phyloP scores from a whole-genome alignment of 2,113 vertebrate species.

The Oxyruncus cristatus region DNA sequence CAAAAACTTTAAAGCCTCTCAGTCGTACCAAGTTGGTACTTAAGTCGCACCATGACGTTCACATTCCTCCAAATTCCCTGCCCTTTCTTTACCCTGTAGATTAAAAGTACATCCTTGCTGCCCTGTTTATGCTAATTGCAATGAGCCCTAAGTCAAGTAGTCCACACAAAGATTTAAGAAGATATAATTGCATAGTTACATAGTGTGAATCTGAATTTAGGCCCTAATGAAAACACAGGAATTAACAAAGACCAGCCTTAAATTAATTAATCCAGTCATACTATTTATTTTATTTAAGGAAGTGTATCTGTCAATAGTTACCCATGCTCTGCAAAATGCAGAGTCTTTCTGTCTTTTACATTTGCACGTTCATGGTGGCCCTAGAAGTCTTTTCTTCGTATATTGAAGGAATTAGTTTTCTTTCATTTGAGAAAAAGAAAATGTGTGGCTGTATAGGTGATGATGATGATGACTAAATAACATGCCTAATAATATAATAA shows the following conservation, averaged over 20 bases:
- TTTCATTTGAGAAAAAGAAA: neutral
- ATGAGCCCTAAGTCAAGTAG: neutral
- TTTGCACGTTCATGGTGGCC: neutral
- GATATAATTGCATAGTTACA: neutral
- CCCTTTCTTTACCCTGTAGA: neutral
- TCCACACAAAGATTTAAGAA: neutral
- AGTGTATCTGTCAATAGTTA: neutral
- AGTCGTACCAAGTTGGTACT: neutral
- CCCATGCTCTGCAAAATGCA: neutral
- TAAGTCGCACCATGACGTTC: neutral
- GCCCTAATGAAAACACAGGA: neutral
- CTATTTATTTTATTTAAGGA: neutral
- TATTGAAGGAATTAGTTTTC: neutral
- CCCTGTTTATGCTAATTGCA: neutral
- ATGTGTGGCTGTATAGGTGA: neutral
- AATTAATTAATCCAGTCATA: neutral
- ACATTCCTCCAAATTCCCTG: neutral
- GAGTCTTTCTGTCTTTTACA: neutral
- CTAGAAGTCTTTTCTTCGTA: neutral
- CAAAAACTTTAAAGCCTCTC: neutral
- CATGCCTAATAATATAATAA: neutral
- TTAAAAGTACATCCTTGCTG: rapidly evolving
- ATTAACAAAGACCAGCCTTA: neutral
- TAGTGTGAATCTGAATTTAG: neutral
- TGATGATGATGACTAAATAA: neutral